Evolutionary conservation across 1,140 invertebrate species (phyloP).

Genomic region (Medauroidea extradentata): DNA sequence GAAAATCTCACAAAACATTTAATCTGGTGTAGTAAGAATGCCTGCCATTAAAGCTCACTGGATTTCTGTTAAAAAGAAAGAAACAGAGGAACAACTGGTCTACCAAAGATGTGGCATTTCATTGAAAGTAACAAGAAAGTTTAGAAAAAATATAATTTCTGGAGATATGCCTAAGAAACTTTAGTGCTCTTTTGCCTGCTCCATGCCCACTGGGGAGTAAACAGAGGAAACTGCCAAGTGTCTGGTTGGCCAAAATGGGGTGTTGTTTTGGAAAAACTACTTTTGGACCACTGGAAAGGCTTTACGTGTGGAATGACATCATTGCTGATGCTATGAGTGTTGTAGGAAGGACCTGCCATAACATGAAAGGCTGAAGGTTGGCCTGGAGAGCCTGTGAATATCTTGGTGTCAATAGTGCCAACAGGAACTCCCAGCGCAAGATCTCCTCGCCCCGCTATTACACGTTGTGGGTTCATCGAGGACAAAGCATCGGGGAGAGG

Average conservation of each 20-base stretch:
- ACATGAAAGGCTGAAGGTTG: background rate
- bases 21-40: too few relatives aligned
- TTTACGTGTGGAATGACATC: conserved; percentile 4
- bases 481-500: conserved; percentile 57
- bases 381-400: background rate
- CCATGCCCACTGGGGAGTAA: too few relatives aligned
- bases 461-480: conserved; percentile 57
- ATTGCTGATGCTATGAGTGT: conserved; percentile 11
- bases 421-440: conserved; percentile 51
- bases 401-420: conserved; percentile 25
- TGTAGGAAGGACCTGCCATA: conserved; percentile 29
- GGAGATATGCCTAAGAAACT: too few relatives aligned
- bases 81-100: too few relatives aligned
- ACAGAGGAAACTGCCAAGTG: conserved; percentile 53
- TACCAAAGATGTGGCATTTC: too few relatives aligned
- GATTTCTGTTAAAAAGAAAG: too few relatives aligned
- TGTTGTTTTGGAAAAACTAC: conserved; percentile 53
- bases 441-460: conserved; percentile 57
- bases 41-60: too few relatives aligned
- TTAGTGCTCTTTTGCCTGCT: too few relatives aligned
- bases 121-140: too few relatives aligned
- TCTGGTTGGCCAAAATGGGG: conserved; percentile 74
- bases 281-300: conserved; percentile 70
- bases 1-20: too few relatives aligned
- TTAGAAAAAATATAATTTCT: too few relatives aligned